Conservation (phyloP, 2,888 invertebrate genomes). For the Ennomos erosarius region DNA sequence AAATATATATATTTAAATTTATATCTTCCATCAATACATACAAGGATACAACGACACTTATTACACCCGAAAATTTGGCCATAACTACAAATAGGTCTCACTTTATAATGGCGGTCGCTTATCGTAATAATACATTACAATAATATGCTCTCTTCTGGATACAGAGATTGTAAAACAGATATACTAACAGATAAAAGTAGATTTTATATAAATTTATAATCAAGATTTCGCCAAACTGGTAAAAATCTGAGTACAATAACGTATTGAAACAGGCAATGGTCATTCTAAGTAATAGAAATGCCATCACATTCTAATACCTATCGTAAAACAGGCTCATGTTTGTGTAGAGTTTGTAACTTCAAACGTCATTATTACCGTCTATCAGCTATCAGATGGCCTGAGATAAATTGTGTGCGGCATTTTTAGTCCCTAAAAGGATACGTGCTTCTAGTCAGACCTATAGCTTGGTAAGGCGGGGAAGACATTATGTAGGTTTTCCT, state of each 20-base stretch:
- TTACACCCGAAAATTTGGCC: conserved; percentile 76
- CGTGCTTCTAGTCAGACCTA: conserved; percentile 55
- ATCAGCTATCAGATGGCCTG: no score
- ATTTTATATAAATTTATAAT: conserved; percentile 3
- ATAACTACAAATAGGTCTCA: conserved; percentile 72
- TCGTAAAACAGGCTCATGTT: no score
- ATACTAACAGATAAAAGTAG: conserved; percentile 5
- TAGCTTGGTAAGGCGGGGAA: conserved; percentile 68
- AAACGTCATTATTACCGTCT: no score
- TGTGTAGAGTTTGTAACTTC: no score
- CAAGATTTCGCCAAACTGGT: conserved; percentile 1
- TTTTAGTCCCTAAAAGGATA: conserved; percentile 19
- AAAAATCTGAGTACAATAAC: conserved; percentile 6
- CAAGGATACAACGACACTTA: conserved; percentile 82
- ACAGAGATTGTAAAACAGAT: conserved; percentile 13
- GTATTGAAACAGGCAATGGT: not conserved
- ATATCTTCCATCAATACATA: conserved; percentile 86
- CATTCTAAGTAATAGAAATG: no score
- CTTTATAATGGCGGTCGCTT: conserved; percentile 67
- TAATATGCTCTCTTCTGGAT: conserved; percentile 28
- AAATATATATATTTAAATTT: conserved; percentile 86
- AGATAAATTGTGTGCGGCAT: no score
- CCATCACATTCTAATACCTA: no score
- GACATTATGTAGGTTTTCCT: conserved; percentile 64
- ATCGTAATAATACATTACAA: conserved; percentile 34